These are phyloP conservation scores for Cyclophora albipunctata DNA, from an alignment of 2,888 invertebrate species.

Conservation along the genomic window DNA sequence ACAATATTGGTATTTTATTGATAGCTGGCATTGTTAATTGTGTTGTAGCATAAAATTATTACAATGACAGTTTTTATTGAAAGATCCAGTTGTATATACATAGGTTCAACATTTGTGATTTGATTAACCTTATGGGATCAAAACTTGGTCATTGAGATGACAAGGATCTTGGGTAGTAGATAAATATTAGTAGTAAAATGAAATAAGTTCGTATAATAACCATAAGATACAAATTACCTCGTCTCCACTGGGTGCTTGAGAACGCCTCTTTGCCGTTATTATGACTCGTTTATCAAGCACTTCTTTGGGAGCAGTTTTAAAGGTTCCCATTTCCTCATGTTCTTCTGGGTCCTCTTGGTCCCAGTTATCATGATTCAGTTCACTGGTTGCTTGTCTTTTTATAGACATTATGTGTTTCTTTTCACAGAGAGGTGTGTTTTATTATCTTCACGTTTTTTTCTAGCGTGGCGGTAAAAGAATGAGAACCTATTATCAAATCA, in stretches of 20 bases:
- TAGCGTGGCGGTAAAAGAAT: constrained; percentile 6
- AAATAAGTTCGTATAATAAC: too few relatives aligned
- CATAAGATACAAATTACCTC: constrained; percentile 27
- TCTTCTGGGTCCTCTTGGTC: constrained; percentile 81
- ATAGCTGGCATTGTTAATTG: not conserved
- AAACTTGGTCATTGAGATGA: too few relatives aligned
- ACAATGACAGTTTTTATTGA: not conserved
- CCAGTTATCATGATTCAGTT: constrained; percentile 91
- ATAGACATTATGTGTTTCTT: constrained; percentile 73
- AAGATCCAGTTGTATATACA: not conserved
- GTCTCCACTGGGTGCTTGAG: constrained; percentile 33
- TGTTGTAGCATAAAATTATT: not conserved
- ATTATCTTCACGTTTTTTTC: constrained; percentile 6
- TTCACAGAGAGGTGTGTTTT: not conserved
- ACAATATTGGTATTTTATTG: not conserved
- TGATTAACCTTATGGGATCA: not conserved
- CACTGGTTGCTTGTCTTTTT: constrained; percentile 83
- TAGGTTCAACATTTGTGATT: not conserved
- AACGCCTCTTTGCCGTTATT: constrained; percentile 83
- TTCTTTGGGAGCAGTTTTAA: constrained; percentile 78
- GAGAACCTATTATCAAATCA: too few relatives aligned
- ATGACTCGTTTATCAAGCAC: constrained; percentile 85
- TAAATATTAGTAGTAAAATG: too few relatives aligned
- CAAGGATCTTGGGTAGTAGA: too few relatives aligned
- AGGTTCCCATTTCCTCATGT: constrained; percentile 83